These are phyloP conservation scores for Tolmerus cingulatus DNA, from an alignment of 2,888 invertebrate species.

Conservation along the genomic window DNA sequence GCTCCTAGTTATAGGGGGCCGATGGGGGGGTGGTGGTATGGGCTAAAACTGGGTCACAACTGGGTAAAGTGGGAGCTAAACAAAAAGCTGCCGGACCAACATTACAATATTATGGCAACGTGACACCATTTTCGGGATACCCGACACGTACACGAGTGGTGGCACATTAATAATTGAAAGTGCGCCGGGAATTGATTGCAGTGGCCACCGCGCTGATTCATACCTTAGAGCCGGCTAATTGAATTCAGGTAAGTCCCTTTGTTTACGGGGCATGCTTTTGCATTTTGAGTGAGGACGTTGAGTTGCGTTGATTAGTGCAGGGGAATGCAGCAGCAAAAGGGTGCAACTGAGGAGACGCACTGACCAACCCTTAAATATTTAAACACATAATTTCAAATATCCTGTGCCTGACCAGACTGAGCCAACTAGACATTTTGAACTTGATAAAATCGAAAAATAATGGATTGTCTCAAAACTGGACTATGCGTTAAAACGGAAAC, in stretches of 20 bases:
- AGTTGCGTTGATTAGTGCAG: background rate
- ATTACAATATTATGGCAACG: constrained; percentile 16
- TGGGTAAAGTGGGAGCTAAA: background rate
- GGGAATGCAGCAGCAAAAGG: background rate
- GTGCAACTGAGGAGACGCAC: background rate
- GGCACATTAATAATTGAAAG: constrained; percentile 33
- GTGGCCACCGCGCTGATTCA: background rate
- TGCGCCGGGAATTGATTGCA: constrained; percentile 2
- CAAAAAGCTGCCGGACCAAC: constrained; percentile 12
- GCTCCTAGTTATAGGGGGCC: background rate
- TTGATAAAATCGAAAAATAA: too few species aligned
- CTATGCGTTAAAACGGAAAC: too few species aligned
- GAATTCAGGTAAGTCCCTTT: background rate
- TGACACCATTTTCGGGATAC: background rate
- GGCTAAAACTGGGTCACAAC: background rate
- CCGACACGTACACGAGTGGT: background rate
- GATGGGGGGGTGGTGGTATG: background rate
- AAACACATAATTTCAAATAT: background rate
- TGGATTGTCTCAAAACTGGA: background rate
- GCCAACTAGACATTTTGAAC: background rate
- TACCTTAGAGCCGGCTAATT: background rate
- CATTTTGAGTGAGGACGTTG: background rate
- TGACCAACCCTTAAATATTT: background rate
- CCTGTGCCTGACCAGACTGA: background rate
- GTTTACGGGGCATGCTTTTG: background rate